Conservation (phyloP, 2,888 invertebrate species). For the Gnatocerus cornutus region DNA sequence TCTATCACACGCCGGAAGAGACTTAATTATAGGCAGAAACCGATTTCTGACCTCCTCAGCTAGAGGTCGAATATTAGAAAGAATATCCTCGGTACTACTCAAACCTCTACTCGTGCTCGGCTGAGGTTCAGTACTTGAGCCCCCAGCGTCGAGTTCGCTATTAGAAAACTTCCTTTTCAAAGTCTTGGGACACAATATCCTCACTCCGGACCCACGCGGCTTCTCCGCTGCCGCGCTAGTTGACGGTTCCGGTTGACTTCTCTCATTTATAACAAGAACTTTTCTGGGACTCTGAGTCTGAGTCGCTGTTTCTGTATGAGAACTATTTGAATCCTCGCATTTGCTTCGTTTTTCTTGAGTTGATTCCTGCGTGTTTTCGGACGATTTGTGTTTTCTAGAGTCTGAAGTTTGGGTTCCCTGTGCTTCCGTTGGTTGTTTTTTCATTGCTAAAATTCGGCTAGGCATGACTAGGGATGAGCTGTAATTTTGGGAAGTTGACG, state of each 20-base stretch:
- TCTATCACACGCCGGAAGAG: slow-evolving; percentile 61
- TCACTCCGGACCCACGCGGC: slow-evolving; percentile 33
- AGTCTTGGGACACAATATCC: slow-evolving; percentile 42
- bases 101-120: slow-evolving; percentile 45
- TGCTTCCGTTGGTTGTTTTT: slow-evolving; percentile 55
- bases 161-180: slow-evolving; percentile 17
- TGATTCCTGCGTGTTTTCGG: slow-evolving; percentile 27
- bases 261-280: slow-evolving; percentile 42
- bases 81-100: slow-evolving; percentile 39
- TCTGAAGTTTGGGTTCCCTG: slow-evolving; percentile 60
- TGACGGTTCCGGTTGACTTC: slow-evolving; percentile 21
- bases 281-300: slow-evolving; percentile 49
- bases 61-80: slow-evolving; percentile 59
- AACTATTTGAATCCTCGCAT: slow-evolving; percentile 18
- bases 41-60: slow-evolving; percentile 61
- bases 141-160: slow-evolving; percentile 7
- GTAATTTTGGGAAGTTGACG: slow-evolving; percentile 41
- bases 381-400: slow-evolving; percentile 60
- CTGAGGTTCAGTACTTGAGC: slow-evolving; percentile 31
- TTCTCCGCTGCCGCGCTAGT: slow-evolving; percentile 25
- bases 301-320: slow-evolving; percentile 52
- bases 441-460: slow-evolving; percentile 59
- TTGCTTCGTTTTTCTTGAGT: slow-evolving; percentile 47
- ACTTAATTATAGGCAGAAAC: slow-evolving; percentile 62
- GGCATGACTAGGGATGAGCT: slow-evolving; percentile 57